Base-by-base conservation (phyloP, 1,140 invertebrate species). In the Brachionus paranguensis region DNA sequence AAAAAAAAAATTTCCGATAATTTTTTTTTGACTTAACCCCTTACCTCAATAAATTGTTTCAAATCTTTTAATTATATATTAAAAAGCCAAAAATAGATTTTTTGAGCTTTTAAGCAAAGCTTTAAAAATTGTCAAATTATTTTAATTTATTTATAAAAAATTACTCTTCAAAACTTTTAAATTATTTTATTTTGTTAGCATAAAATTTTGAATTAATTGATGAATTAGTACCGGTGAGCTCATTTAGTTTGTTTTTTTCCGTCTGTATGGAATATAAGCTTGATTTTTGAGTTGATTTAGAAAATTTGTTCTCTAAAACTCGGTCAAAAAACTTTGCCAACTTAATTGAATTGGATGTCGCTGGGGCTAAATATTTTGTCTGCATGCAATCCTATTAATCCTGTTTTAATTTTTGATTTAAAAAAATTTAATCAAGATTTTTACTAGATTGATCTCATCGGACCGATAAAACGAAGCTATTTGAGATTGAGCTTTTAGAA, bases 311-410 rank as follows among this genome's bases (percentile, higher is more conserved):
- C 88, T 94, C 93, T 85, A 94, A 94, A 7, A 95, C 95, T 91
- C 95, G 95, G 89, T 98, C 96, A 89, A 97, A 96, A 91, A 97
- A 98, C 87, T 95, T 91, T 14, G 93, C 94, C 24, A 97, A 88
- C 90, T 96, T 97, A 0, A 97, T 95, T 55, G 95, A 93, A 88
- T 95, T 95, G 85, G 94, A 95, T 1, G 94, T 94, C 3, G 95
- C 96, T 14, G 96, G 94, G n/a, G 95, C 94, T 85, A 98, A 89
- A 85, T 94, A 94, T 88, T 94, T 93, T 1, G 91, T 89, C 88
- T 95, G 93, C 86, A 92, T 91, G 87, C 93, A 95, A 90, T 95
- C 87, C 86, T 64, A 86, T 86, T 86, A 70, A 37, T 5, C 6
- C 33, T 1, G 33, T 37, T 37, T 55, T 10, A n/a, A 37, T 41